These are phyloP conservation scores for Lacerta viridis DNA, from an alignment of 2,797 vertebrate genomes.

Conservation along the genomic window DNA sequence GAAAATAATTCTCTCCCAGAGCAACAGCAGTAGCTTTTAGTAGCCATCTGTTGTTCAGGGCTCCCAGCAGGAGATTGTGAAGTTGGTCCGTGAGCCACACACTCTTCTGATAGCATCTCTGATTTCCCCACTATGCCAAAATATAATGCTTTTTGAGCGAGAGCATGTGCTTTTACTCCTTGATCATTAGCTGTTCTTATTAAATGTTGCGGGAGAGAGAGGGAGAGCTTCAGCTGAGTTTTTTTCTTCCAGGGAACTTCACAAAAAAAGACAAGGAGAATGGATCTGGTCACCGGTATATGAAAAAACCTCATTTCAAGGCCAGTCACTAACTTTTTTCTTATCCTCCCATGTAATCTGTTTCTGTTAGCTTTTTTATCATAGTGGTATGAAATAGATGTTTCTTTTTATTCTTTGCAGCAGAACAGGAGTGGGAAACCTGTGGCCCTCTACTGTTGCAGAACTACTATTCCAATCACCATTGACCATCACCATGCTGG, in stretches of 20 bases:
- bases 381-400: not conserved
- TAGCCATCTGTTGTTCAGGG: conserved; percentile 18
- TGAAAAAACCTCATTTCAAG: not conserved
- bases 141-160: not conserved
- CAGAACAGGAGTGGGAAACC: not conserved
- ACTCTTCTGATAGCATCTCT: not conserved
- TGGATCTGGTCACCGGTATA: not conserved
- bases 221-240: not conserved
- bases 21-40: not conserved
- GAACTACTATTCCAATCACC: too few species aligned
- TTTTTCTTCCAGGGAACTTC: not conserved
- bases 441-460: not conserved
- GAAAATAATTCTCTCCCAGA: conserved; percentile 8
- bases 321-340: not conserved
- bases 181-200: conserved; percentile 2
- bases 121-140: conserved; percentile 2
- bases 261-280: not conserved
- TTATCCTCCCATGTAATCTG: not conserved
- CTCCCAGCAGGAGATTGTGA: conserved; percentile 26
- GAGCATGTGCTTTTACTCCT: not conserved
- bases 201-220: not conserved
- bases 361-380: not conserved
- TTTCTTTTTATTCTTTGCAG: not conserved
- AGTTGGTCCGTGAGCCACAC: not conserved
- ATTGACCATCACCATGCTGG: not conserved